Base-by-base conservation (phyloP, 2,113 vertebrate genomes). In the Sceloporus tristichus region DNA sequence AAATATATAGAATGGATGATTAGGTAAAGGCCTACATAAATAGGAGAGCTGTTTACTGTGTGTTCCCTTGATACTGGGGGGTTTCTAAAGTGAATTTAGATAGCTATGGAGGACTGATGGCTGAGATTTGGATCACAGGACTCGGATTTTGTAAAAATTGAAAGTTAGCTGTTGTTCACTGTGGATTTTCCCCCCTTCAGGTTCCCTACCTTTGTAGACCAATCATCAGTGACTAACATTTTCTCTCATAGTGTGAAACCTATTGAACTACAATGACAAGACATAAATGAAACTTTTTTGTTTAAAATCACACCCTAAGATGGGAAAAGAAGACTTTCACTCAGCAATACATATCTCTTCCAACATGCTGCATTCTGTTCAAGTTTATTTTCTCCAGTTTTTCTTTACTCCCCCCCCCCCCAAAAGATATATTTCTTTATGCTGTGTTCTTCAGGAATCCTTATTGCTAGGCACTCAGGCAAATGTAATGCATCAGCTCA, bases 191-290 rank as follows among this genome's bases (percentile, higher is more conserved):
- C 59, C 54, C 71, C 59, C 40, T 82, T 70, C 86, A 88, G 66
- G 70, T 78, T 34, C 40, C 81, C 76, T 80, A 19, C 53, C 83
- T 81, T 71, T 77, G 78, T 38, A n/a, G 23, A 80, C 84, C 77
- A 85, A 70, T 81, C 77, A 29, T 84, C 88, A 73, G 48, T 70
- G 87, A 34, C 70, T 86, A n/a, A 56, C 42, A 85, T 75, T 87
- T 71, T 73, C 92, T 86, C n/a, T 81, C 70, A 65, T 34, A 27
- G 53, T 56, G 62, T 70, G 80, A 82, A 88, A 38, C 73, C 62
- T 90, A 42, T 83, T 90, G 80, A 93, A 91, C 83, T 65, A 76
- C 62, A 87, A 87, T 87, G 76, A 84, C 85, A 85, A 34, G 54
- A 80, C 77, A 81, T 76, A 76, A 48, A 77, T 62, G 85, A 74